Percentiles rank a stretch among this genome's conserved stretches.
Conservation (phyloP, 2,888 invertebrate species). For the Rhagophthalmus giganteus region DNA sequence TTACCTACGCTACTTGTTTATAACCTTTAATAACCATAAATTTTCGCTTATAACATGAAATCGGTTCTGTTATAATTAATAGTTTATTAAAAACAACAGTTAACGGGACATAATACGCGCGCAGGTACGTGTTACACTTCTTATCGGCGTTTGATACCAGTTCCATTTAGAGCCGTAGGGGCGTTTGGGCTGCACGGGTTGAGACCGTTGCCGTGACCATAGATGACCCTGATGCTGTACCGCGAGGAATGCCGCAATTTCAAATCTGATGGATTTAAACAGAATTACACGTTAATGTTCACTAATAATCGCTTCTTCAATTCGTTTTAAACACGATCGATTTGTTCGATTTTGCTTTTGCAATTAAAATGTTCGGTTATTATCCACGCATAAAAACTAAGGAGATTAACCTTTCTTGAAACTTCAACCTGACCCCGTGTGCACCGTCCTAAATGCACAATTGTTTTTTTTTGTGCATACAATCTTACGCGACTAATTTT, state of each 20-base stretch:
- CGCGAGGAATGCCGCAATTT: conserved; percentile 43
- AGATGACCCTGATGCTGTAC: conserved; percentile 47
- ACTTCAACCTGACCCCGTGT: too few relatives aligned
- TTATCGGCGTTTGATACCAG: too few relatives aligned
- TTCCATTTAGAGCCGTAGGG: conserved; percentile 2
- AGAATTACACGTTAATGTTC: conserved; percentile 46
- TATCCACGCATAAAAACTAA: too few relatives aligned
- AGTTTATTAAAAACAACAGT: conserved; percentile 16
- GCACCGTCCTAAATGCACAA: too few relatives aligned
- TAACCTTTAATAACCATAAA: conserved; percentile 20
- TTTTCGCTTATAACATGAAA: conserved; percentile 16
- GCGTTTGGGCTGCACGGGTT: conserved; percentile 10
- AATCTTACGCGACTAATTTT: too few relatives aligned
- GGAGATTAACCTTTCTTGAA: too few relatives aligned
- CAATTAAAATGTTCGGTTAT: too few relatives aligned
- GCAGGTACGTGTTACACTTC: conserved; percentile 7
- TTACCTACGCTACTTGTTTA: conserved; percentile 2
- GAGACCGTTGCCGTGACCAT: conserved; percentile 43
- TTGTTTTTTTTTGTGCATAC: too few relatives aligned
- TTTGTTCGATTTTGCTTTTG: too few relatives aligned
- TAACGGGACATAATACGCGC: conserved; percentile 4
- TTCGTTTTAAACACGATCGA: too few relatives aligned
- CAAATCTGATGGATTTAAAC: conserved; percentile 45
- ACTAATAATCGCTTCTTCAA: conserved; percentile 42
- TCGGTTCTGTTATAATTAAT: conserved; percentile 18